Evolutionary conservation across 2,113 vertebrate genomes (phyloP).

Genomic region (Rattus norvegicus): GRCr8 NC_086024.1:97267501-97268000

Average conservation of each 20-base stretch:
- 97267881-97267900: constrained; percentile 27
- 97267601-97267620: constrained; percentile 62
- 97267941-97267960: background rate
- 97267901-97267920: constrained; percentile 2
- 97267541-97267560: constrained; percentile 25
- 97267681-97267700: background rate
- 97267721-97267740: background rate
- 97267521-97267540: constrained; percentile 62
- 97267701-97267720: background rate
- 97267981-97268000: constrained; percentile 1
- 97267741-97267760: background rate
- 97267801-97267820: constrained; percentile 14
- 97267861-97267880: background rate
- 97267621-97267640: background rate
- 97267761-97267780: background rate
- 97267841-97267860: constrained; percentile 6
- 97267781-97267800: background rate
- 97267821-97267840: background rate
- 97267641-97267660: background rate
- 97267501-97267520: constrained; percentile 68
- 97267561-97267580: constrained; percentile 51
- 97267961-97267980: background rate
- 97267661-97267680: background rate
- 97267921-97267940: constrained; percentile 5
- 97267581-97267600: background rate